A percentile compares a stretch with the other conserved stretches of the same genome.
Evolutionary conservation across 2,888 invertebrate species (phyloP).

Genomic region (Therioaphis trifolii): DNA sequence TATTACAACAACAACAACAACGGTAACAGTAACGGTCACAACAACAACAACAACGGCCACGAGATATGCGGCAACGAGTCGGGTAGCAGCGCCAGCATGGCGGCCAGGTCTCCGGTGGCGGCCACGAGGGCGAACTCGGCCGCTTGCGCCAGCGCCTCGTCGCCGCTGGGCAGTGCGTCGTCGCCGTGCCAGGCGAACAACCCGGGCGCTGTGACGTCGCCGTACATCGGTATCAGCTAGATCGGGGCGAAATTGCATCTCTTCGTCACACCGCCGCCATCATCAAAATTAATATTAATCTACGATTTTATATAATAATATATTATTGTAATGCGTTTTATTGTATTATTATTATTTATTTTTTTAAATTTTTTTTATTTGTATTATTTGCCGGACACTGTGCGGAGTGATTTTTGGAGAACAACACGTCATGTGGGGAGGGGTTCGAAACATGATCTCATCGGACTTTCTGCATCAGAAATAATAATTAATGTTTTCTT

Average conservation of each 20-base stretch:
- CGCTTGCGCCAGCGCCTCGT: slow-evolving; percentile 75
- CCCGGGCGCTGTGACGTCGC: slow-evolving; percentile 48
- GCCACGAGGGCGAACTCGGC: slow-evolving; percentile 78
- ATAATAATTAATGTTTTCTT: too few species aligned
- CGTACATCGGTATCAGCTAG: slow-evolving; percentile 57
- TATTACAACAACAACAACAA: slow-evolving; percentile 70
- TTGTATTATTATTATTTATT: too few species aligned
- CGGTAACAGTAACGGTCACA: slow-evolving; percentile 33
- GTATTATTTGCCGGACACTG: too few species aligned
- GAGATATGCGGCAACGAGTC: slow-evolving; percentile 58
- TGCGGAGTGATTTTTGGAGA: too few species aligned
- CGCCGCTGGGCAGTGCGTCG: slow-evolving; percentile 77
- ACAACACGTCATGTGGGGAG: too few species aligned
- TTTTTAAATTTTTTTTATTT: too few species aligned
- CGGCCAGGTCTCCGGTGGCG: slow-evolving; percentile 77
- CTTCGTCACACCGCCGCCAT: neutral
- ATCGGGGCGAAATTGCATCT: neutral
- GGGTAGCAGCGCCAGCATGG: slow-evolving; percentile 70
- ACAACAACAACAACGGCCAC: slow-evolving; percentile 43
- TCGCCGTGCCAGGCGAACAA: slow-evolving; percentile 68
- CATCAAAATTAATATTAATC: slow-evolving; percentile 14
- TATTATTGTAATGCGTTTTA: too few species aligned
- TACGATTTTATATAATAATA: too few species aligned
- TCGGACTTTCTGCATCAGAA: too few species aligned
- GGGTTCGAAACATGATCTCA: too few species aligned